Base-by-base conservation (phyloP, 1,140 invertebrate species). In the Drosophila carrolli region DNA sequence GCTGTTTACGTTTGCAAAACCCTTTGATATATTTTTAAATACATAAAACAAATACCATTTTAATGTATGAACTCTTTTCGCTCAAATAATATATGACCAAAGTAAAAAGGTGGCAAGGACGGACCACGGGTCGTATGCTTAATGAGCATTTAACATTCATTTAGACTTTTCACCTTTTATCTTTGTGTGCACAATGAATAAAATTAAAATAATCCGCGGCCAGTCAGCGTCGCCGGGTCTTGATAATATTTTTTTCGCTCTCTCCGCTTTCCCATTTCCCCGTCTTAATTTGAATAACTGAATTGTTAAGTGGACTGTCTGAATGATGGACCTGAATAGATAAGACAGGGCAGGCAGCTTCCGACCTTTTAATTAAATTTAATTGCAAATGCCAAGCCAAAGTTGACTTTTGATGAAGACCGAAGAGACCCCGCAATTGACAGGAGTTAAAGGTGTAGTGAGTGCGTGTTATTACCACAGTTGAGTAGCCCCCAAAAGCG, bases 91-190 rank as follows among this genome's bases (percentile, higher is more conserved):
- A 58, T 35, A 37, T 44, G 32, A 38, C 16, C 6, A 5, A 16
- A 27, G 29, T 9, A 46, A 48, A 71, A 29, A 44, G 38, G 16
- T 37, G 5, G 1, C 13, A 37, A 29, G 65, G 65, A 29, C n/a
- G 41, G 48, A 55, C 23, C 48, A 35, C 32, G 62, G 62, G 66
- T 68, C 66, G 66, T 58, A 71, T 58, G 65, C 73, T 73, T 76
- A 76, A 88, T 77, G 70, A 68, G 67, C 79, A 77, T 88, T 88
- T 83, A 78, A 74, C 80, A 88, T 88, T 88, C 83, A 89, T 88
- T 88, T 88, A 88, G 79, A 89, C 78, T 83, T 83, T 89, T 86
- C 76, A 88, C 84, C 84, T 88, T 88, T 88, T 88, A 88, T 88
- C 84, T 88, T 54, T 89, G 79, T 70, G 81, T 88, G 84, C 83